Evolutionary conservation across 2,888 invertebrate genomes (phyloP), one percentile per base, ranked within the genome.

Genomic region (Cryptophagus acutangulus): DNA sequence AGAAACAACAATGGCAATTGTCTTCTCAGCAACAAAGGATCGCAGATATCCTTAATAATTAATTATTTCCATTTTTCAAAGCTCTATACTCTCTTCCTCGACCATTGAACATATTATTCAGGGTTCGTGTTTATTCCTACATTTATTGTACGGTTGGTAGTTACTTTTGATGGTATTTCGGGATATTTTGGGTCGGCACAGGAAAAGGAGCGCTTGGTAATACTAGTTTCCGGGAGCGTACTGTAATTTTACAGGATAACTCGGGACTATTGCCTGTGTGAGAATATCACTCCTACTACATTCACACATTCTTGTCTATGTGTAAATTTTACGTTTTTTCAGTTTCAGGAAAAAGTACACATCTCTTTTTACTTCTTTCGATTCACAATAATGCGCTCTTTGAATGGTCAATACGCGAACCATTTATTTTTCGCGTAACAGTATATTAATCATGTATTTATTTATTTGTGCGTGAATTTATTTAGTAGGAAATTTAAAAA

Each of bases 161-260:
- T 56, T 53, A 63, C 57, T 64, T 62, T 64, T 62, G 64, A 61
- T 60, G 52, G 50, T 52, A 44, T 49, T 47, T 35, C 48, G 53
- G 45, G 43, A 45, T 39, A 55, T 55, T 54, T 43, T 46, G 46
- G 46, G 41, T 44, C 37, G 45, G 50, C 46, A 47, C 34, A 51
- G 50, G 53, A 54, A 52, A 54, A 55, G 57, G 60, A 57, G 57
- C 54, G 55, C 50, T 54, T 52, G 59, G 57, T 59, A 60, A 63
- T 59, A 60, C 60, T 62, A 58, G 59, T 61, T 65, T 63, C 62
- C 61, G 59, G 57, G 53, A 54, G 54, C 54, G 55, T 58, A 58
- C 55, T 53, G 61, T 60, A 62, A 63, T 63, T 62, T 63, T 59
- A 58, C 57, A 53, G 63, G 61, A 62, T 62, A 62, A 59, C 60